These are phyloP conservation scores for Neuroterus valhalla DNA, from an alignment of 1,140 invertebrate species.

Conservation along the genomic window DNA sequence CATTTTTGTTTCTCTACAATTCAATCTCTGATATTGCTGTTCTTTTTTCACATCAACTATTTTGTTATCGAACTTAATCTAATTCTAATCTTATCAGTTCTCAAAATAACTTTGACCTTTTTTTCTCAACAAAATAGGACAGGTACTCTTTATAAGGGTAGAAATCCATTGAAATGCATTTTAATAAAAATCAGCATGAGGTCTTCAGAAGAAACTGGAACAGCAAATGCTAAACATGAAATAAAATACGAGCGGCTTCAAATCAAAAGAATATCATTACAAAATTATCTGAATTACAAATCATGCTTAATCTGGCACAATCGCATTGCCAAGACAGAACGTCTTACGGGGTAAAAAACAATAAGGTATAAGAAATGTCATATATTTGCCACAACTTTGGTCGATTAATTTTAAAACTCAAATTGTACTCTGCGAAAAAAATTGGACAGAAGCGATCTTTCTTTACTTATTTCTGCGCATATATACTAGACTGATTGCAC, in stretches of 20 bases:
- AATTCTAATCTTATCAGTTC: no score
- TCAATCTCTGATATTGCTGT: no score
- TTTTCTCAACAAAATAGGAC: constrained; percentile 81
- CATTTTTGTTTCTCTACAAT: not conserved
- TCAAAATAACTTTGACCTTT: not conserved
- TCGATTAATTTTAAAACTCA: no score
- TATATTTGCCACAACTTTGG: no score
- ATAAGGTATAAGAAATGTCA: not conserved
- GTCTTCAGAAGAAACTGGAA: not conserved
- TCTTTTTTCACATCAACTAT: no score
- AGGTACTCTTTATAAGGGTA: constrained; percentile 78
- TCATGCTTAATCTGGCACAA: not conserved
- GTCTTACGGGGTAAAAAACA: not conserved
- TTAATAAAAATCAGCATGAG: constrained; percentile 1
- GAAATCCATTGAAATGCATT: not conserved
- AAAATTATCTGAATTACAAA: constrained; percentile 17
- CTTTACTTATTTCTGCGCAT: no score
- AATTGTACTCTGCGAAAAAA: no score
- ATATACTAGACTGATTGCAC: no score
- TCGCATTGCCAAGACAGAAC: not conserved
- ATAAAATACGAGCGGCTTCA: constrained; percentile 4
- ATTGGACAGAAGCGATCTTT: no score
- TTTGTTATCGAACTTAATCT: no score
- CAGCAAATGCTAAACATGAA: not conserved
- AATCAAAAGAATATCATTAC: constrained; percentile 10